Base-by-base conservation (phyloP, 2,113 vertebrate genomes). In the Otis tarda region DNA sequence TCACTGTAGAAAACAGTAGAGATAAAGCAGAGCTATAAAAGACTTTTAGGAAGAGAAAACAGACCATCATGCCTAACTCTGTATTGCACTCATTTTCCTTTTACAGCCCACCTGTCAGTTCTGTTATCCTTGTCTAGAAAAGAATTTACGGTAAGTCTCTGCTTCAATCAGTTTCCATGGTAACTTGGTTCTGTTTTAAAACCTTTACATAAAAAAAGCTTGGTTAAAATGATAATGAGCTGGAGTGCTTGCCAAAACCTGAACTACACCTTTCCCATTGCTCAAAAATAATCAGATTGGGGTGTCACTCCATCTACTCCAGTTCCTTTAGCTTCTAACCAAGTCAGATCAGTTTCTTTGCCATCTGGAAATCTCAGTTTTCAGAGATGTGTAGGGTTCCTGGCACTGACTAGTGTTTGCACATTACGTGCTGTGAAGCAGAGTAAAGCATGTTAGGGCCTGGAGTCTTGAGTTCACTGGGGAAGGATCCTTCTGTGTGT, bases 91-190 rank as follows among this genome's bases (percentile, higher is more conserved):
- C 12, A 27, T 87, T 95, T 89, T 90, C 91, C 80, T 87, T 93
- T 92, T 94, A 89, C 74, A 95, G 65, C 77, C 86, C 80, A 92
- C 95, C 92, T 92, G 90, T 92, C 88, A 96, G 87, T 84, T 65
- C 69, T 82, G 69, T 92, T 96, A 90, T 50, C 50, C 35, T 92
- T 85, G 69, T 85, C 77, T 87, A 84, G 83, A 69, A 89, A 96
- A 81, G 67, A 94, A 96, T 94, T 95, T 91, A 92, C 70, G 82
- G 41, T 92, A 92, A 95, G 61, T 89, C 69, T 89, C 74, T 91
- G 77, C 83, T 95, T 92, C 94, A 94, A 91, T 89, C 74, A 79
- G 96, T 97, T 95, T 84, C 96, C 83, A 96, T 96, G 83, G 96
- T 91, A 84, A 97, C 94, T 63, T 55, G 63, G 47, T 87, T 87